Evolutionary conservation across 2,113 vertebrate genomes (phyloP).

Genomic region (Tragulus kanchil): DNA sequence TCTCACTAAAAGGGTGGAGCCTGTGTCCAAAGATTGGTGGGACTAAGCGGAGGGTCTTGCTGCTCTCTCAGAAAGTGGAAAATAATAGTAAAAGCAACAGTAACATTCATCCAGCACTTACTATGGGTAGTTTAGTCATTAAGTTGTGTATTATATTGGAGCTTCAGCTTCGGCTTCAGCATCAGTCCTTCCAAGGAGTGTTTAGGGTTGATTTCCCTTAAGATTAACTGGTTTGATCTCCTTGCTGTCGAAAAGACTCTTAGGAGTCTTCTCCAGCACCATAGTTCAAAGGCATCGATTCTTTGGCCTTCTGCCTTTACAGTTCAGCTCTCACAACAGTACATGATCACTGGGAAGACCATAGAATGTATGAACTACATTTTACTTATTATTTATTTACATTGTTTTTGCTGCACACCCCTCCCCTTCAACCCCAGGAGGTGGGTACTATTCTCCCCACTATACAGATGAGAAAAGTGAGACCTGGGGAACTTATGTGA

Average conservation of each 20-base stretch:
- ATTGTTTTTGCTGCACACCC: neutral
- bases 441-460: neutral
- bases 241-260: no score
- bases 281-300: no score
- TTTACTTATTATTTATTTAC: neutral
- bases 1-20: neutral
- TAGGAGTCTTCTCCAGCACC: no score
- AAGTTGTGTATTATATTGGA: neutral
- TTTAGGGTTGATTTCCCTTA: no score
- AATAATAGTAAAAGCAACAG: neutral
- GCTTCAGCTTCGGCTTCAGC: no score
- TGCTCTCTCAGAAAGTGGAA: neutral
- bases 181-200: no score
- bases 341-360: no score
- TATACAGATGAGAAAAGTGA: neutral
- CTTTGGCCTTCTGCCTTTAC: no score
- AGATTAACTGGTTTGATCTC: no score
- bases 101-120: neutral
- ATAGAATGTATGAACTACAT: neutral
- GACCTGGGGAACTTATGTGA: neutral
- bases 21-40: neutral
- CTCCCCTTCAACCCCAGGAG: neutral
- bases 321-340: no score
- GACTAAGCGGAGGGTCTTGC: neutral
- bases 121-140: neutral